These are phyloP conservation scores for Trialeurodes vaporariorum DNA, from an alignment of 1,140 invertebrate species.

Conservation along the genomic window DNA sequence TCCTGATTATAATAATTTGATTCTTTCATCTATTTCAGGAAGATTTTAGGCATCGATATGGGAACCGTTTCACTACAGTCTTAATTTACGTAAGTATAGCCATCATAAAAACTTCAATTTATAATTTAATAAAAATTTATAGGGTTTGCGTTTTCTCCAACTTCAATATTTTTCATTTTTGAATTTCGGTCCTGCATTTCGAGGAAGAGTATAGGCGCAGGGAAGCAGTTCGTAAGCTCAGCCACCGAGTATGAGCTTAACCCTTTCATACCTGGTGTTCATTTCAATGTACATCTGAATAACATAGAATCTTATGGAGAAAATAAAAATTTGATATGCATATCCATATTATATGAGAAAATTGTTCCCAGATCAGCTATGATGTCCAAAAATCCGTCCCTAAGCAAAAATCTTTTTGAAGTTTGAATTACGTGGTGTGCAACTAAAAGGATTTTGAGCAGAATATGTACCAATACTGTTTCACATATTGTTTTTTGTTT, in stretches of 20 bases:
- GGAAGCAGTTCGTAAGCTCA: not conserved
- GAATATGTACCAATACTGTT: not conserved
- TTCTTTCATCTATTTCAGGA: not conserved
- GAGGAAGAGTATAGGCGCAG: not conserved
- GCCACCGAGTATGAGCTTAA: not conserved
- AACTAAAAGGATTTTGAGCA: not conserved
- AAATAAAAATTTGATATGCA: too few species aligned
- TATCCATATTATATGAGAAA: too few species aligned
- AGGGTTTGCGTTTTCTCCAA: not conserved
- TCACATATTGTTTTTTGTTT: not conserved
- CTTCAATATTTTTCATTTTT: not conserved
- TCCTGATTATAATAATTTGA: too few species aligned
- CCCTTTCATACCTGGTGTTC: too few species aligned
- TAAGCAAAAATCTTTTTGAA: too few species aligned
- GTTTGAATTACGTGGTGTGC: not conserved
- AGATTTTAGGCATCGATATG: not conserved
- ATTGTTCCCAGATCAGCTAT: too few species aligned
- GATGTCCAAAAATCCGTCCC: too few species aligned
- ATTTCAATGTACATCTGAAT: too few species aligned
- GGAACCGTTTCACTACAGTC: not conserved
- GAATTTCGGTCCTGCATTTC: not conserved
- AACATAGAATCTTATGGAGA: too few species aligned
- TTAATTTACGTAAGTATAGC: not conserved
- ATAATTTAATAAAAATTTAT: not conserved
- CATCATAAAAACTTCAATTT: not conserved